phyloP scores from a whole-genome alignment of 2,888 invertebrate species.

The Oegoconia quadripuncta region DNA sequence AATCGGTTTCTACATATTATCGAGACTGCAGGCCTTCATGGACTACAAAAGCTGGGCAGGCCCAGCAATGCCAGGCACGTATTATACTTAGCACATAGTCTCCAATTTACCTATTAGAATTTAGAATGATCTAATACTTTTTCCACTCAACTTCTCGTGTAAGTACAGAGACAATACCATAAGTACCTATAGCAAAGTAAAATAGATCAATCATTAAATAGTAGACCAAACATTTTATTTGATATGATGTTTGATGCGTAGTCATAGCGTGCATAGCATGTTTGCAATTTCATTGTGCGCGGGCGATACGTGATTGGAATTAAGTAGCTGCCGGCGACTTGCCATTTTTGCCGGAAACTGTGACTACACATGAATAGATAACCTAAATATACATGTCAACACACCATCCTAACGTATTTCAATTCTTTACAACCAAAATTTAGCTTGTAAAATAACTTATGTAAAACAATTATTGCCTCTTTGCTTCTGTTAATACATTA shows the following conservation, averaged over 20 bases:
- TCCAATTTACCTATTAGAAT: no score
- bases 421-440: conserved; percentile 16
- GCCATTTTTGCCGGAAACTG: conserved; percentile 46
- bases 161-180: neutral
- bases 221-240: neutral
- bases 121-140: no score
- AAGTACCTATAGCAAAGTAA: neutral
- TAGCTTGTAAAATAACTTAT: conserved; percentile 1
- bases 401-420: conserved; percentile 23
- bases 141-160: no score
- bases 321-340: conserved; percentile 35
- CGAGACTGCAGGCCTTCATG: no score
- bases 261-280: conserved; percentile 32
- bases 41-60: no score
- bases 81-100: no score
- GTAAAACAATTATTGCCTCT: no score
- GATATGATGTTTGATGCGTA: conserved; percentile 11
- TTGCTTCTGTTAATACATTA: no score
- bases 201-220: no score
- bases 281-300: conserved; percentile 48
- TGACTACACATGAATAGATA: conserved; percentile 40
- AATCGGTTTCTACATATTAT: no score
- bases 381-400: conserved; percentile 34
- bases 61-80: no score
- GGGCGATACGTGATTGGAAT: conserved; percentile 50